Evolutionary conservation across 2,113 vertebrate genomes (phyloP).

Genomic region (Ondatra zibethicus): DNA sequence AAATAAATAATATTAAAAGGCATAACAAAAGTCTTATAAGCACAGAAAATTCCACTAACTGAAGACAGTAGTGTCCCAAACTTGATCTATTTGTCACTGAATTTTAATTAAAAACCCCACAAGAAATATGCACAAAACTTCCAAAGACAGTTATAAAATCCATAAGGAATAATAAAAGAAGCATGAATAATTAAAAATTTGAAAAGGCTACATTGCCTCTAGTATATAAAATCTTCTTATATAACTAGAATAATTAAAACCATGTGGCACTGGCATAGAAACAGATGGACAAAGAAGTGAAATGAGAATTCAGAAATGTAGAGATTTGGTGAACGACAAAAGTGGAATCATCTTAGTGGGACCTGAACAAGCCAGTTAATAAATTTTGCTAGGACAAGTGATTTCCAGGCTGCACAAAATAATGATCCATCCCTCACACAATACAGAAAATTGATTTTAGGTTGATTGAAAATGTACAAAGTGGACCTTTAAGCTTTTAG

Average conservation of each 20-base stretch:
- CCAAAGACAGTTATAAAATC: conserved; percentile 35
- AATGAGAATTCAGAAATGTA: neutral
- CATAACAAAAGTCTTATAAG: neutral
- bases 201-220: neutral
- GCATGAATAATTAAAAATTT: conserved; percentile 11
- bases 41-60: neutral
- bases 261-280: neutral
- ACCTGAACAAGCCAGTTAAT: neutral
- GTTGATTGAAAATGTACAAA: neutral
- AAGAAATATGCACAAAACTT: neutral
- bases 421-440: neutral
- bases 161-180: neutral
- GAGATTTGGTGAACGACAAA: neutral
- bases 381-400: neutral
- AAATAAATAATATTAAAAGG: conserved; percentile 36
- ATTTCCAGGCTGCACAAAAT: neutral
- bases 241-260: neutral
- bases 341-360: neutral
- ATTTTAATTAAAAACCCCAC: conserved; percentile 19
- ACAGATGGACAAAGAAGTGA: neutral
- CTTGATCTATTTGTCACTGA: neutral
- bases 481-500: neutral
- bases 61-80: neutral
- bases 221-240: neutral
- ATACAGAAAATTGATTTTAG: conserved; percentile 37